A percentile compares a stretch with the other conserved stretches of the same genome.
Conservation (phyloP, 2,888 invertebrate genomes). For the Cybosia mesomella region DNA sequence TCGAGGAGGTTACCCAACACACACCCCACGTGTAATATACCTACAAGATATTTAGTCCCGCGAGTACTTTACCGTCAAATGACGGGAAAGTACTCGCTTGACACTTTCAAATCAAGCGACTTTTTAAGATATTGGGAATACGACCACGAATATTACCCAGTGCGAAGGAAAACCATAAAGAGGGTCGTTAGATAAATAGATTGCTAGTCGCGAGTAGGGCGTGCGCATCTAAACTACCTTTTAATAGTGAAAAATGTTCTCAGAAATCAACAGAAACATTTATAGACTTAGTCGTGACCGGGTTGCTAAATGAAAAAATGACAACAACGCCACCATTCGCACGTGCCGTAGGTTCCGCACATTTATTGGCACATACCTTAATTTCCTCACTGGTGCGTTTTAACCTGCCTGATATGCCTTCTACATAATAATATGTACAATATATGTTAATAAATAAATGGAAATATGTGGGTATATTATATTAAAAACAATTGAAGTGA, state of each 20-base stretch:
- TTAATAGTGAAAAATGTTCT: conserved; percentile 76
- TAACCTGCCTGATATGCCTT: conserved; percentile 23
- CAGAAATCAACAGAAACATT: conserved; percentile 75
- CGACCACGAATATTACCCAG: conserved; percentile 60
- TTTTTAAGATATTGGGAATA: conserved; percentile 49
- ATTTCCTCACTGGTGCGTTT: conserved; percentile 38
- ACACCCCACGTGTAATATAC: conserved; percentile 31
- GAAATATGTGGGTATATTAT: no score
- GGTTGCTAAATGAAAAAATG: conserved; percentile 60
- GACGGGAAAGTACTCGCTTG: no score
- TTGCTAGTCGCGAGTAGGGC: conserved; percentile 65
- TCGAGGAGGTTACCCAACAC: no score
- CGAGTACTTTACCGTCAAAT: conserved; percentile 36
- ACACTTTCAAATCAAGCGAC: no score
- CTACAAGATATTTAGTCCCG: conserved; percentile 42
- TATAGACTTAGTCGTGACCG: conserved; percentile 65
- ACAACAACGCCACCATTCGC: conserved; percentile 40
- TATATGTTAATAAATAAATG: conserved; percentile 1
- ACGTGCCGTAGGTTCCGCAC: conserved; percentile 30
- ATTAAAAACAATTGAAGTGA: no score
- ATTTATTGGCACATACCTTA: conserved; percentile 45
- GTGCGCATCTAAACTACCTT: conserved; percentile 70
- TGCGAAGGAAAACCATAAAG: conserved; percentile 70
- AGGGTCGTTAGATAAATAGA: conserved; percentile 77
- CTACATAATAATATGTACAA: conserved; percentile 27